Conservation (phyloP, 2,797 vertebrate species). For the Tokudaia tokunoshimensis region DNA sequence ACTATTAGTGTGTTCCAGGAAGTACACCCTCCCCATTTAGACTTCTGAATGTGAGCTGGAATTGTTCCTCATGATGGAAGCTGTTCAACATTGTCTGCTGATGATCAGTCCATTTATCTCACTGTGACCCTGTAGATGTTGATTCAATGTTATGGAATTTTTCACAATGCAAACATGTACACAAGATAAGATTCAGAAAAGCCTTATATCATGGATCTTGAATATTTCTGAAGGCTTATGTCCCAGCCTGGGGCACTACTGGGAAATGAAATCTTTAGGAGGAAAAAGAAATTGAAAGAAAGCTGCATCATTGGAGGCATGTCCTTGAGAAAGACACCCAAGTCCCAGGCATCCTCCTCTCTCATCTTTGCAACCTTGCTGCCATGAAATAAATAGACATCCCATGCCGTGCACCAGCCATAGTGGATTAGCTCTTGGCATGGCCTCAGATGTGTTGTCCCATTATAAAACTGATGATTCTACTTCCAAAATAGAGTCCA, state of each 20-base stretch:
- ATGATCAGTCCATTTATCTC: not conserved
- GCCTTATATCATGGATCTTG: not conserved
- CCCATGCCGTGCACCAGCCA: not conserved
- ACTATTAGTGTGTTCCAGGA: not conserved
- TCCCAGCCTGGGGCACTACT: accelerated
- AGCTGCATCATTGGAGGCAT: not conserved
- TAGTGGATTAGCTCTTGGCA: not conserved
- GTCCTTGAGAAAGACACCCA: not conserved
- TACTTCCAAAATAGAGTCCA: not conserved
- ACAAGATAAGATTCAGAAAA: not conserved
- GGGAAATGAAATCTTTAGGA: not conserved
- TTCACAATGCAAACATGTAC: not conserved
- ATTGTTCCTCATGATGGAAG: not conserved
- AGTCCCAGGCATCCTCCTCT: too few relatives aligned
- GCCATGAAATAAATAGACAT: not conserved
- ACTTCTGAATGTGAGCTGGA: not conserved
- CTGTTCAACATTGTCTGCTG: not conserved
- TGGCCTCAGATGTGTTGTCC: not conserved
- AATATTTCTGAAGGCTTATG: not conserved
- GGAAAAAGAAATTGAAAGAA: not conserved
- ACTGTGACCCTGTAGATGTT: not conserved
- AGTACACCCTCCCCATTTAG: not conserved
- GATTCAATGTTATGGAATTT: not conserved
- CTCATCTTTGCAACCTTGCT: not conserved
- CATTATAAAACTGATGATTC: not conserved